These are phyloP conservation scores for Isurus oxyrinchus DNA, from an alignment of 2,113 vertebrate genomes.

Conservation along the genomic window DNA sequence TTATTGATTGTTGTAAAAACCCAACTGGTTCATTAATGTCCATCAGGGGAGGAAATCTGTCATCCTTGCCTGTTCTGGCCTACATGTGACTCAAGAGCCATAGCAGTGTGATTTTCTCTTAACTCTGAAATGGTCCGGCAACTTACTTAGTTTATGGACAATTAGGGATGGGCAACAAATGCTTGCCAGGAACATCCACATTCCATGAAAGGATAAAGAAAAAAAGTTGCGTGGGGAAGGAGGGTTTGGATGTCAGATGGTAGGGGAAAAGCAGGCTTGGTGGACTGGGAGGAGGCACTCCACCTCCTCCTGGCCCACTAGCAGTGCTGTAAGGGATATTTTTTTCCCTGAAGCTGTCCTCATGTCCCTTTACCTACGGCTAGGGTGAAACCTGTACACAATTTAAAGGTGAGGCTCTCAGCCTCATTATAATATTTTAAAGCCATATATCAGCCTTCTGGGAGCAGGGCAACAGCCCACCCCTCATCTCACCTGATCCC, in stretches of 20 bases:
- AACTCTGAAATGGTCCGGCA: no score
- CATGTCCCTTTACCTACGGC: not conserved
- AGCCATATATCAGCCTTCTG: not conserved
- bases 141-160: no score
- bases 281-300: not conserved
- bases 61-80: no score
- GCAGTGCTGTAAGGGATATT: not conserved
- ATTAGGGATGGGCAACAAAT: no score
- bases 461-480: not conserved
- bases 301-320: not conserved
- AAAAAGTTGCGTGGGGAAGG: not conserved
- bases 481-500: not conserved
- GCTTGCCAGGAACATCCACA: no score
- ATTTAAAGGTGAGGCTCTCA: not conserved
- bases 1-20: no score
- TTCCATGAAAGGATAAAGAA: no score
- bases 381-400: not conserved
- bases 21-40: no score
- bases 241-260: not conserved
- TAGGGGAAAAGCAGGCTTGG: not conserved
- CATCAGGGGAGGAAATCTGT: no score
- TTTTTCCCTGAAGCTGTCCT: not conserved
- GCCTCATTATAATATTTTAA: not conserved
- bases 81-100: no score
- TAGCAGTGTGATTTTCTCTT: no score